These are phyloP conservation scores for Yasuhikotakia modesta DNA, from an alignment of 2,797 vertebrate species.

Conservation along the genomic window DNA sequence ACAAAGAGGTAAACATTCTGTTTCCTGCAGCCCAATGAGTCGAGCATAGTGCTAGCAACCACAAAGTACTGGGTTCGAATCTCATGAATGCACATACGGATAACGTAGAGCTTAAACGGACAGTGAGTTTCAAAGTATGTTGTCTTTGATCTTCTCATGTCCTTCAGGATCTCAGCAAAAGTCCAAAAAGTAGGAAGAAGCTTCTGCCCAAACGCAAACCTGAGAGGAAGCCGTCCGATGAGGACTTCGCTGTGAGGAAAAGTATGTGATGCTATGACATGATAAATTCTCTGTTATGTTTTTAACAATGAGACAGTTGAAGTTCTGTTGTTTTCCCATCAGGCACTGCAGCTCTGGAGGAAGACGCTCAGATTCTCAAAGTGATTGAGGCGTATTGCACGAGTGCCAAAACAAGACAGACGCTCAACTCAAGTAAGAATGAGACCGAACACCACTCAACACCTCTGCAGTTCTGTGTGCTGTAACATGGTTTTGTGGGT, in stretches of 20 bases:
- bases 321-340: constrained; percentile 50
- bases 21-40: neutral
- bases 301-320: too few relatives aligned
- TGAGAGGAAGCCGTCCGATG: constrained; percentile 95
- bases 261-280: constrained; percentile 76
- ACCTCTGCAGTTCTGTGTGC: neutral
- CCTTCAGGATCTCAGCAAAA: constrained; percentile 94
- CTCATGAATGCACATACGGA: too few relatives aligned
- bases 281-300: neutral
- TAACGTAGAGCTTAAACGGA: too few relatives aligned
- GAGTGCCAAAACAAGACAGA: constrained; percentile 98
- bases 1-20: constrained; percentile 90
- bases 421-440: constrained; percentile 97
- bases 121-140: too few relatives aligned
- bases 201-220: constrained; percentile 96
- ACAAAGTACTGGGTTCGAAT: too few relatives aligned
- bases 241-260: constrained; percentile 95
- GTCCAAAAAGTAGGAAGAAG: constrained; percentile 98
- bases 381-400: constrained; percentile 99
- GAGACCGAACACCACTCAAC: too few relatives aligned
- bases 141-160: neutral
- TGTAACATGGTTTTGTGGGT: neutral
- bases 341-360: constrained; percentile 97
- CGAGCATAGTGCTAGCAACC: too few relatives aligned
- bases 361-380: constrained; percentile 98